Evolutionary conservation across 2,888 invertebrate species (phyloP), one percentile per base, ranked within the genome.

Genomic region (Leptodirus hochenwartii): DNA sequence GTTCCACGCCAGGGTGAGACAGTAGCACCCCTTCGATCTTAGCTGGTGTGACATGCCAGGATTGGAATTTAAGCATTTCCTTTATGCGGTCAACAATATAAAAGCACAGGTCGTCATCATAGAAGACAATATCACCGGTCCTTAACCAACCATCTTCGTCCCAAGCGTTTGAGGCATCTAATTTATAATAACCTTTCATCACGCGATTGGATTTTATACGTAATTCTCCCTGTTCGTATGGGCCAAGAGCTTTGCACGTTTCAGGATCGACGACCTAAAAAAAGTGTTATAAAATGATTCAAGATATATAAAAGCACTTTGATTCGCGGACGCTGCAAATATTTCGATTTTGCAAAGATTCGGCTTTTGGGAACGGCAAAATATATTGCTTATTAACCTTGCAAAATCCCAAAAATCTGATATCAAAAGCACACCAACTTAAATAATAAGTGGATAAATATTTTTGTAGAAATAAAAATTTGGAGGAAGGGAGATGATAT

Each of bases 81-180:
- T 66, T 66, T 4, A 61, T 53, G 14, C 66, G 51, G 20, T 63
- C 65, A 1, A 62, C 53, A 22, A 59, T 54, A 43, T 47, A 64
- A 34, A 56, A 59, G 38, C 60, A 57, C 36, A 49, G 50, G 12
- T 59, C 49, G 11, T 59, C 54, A 34, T 66, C 64, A 35, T 59
- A 59, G 36, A 59, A 63, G 13, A 57, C 53, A 22, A 64, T 46
- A 36, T 66, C 66, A 0, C 66, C 66, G 2, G 62, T 59, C 39
- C 53, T 59, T 17, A 62, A 47, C 59, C 61, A 66, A 2, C 61
- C 54, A 12, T 56, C 56, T 13, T 49, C 46, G 6, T 59, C 52
- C 27, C 57, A 58, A 1, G 53, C 43, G 11, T 57, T 55, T 6
- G 49, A 50, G 1, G 62, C 61, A 4, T 57, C 59, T 31, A 47